These are phyloP conservation scores for Psittacara wagleri DNA, from an alignment of 2,113 vertebrate genomes.

Conservation along the genomic window DNA sequence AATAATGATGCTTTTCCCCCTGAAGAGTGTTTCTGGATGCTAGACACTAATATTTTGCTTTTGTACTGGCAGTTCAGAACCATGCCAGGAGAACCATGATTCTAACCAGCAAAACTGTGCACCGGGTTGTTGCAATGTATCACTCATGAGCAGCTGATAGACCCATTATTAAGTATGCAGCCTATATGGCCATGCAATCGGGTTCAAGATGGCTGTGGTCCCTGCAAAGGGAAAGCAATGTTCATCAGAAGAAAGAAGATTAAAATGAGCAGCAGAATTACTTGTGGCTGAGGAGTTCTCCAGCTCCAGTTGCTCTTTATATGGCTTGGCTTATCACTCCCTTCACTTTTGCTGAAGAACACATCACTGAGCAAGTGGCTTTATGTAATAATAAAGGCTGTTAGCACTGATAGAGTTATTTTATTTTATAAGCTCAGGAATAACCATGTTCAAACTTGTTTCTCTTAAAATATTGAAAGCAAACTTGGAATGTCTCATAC, in stretches of 20 bases:
- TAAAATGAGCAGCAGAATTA: neutral
- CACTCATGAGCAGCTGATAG: neutral
- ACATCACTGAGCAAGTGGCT: neutral
- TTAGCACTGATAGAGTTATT: neutral
- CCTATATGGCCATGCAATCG: accelerated
- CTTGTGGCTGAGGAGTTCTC: neutral
- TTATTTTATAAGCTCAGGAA: neutral
- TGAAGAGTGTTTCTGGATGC: neutral
- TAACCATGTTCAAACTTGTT: neutral
- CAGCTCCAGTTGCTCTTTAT: neutral
- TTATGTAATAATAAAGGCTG: neutral
- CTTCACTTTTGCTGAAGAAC: neutral
- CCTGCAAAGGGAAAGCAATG: neutral
- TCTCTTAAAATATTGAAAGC: neutral
- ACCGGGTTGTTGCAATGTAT: neutral
- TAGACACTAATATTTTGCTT: neutral
- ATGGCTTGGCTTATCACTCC: neutral
- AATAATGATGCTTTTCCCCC: neutral
- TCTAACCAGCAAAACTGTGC: neutral
- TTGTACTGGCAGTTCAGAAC: neutral
- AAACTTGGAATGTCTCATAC: neutral
- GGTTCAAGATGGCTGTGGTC: neutral
- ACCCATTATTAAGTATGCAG: neutral
- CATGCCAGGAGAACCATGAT: neutral
- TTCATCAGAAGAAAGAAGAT: neutral